Evolutionary conservation across 2,113 vertebrate genomes (phyloP), one percentile per base, ranked within the genome.

Genomic region (Microcebus ravelobensis): DNA sequence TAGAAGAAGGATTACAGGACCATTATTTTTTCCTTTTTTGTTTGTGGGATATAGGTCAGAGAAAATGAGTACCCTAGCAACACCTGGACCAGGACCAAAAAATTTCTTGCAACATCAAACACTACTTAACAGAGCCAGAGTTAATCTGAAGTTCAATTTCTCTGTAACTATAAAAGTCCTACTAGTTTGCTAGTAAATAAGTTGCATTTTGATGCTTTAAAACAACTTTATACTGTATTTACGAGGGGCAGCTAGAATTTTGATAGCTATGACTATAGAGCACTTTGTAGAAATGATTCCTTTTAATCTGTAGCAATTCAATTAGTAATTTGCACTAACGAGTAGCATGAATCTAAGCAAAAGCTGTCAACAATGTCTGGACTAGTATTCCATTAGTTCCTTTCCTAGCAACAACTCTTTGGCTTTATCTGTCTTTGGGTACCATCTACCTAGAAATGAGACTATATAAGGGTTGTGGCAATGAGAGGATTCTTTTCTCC

Each of bases 251-350:
- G 73, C 14, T 91, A 83, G 65, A 92, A 67, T 71, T 76, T 48
- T 73, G 67, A 84, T 83, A 85, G 25, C 76, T 27, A 29, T 85
- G 68, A n/a, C 45, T 79, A 94, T 45, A 36, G 8, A 82, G 31
- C 4, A 71, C 31, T 86, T 89, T 31, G 73, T 73, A 86, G 67
- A 82, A 95, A 90, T 63, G 27, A 76, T 74, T 74, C n/a, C 20
- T 79, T 80, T 71, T 73, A 15, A 55, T 92, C 67, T 70, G 52
- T 71, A 87, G 74, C 36, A 90, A 79, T 68, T 92, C 21, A 61
- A 67, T 90, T 79, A 87, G 59, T 63, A 79, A 77, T 92, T 50
- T 79, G n/a, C 63, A 82, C 61, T 90, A 77, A 90, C 48, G 86
- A 88, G 81, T 87, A 52, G 34, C 70, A 71, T 79, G 52, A 79